Conservation (phyloP, 2,888 invertebrate species). For the Biston stratarius region DNA sequence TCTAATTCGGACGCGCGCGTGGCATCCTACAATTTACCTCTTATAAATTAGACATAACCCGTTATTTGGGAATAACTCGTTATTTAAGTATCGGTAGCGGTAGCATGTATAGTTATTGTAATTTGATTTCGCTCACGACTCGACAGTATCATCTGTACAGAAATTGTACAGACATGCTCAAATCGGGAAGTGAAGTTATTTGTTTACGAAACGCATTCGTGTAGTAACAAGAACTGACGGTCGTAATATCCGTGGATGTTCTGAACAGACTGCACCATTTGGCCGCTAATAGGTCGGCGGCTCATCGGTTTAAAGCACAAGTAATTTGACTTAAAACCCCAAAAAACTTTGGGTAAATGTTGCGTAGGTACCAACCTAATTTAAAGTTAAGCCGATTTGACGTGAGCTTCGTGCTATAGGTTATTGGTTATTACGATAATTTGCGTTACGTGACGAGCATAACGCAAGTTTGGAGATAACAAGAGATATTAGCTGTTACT, state of each 20-base stretch:
- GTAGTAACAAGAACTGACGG: constrained; percentile 2
- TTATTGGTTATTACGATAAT: constrained; percentile 82
- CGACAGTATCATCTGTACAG: constrained; percentile 54
- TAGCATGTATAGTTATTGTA: constrained; percentile 82
- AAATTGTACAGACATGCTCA: constrained; percentile 22
- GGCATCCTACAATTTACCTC: constrained; percentile 80
- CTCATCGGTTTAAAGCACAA: constrained; percentile 70
- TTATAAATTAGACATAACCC: constrained; percentile 82
- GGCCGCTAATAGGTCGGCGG: constrained; percentile 73
- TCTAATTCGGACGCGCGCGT: constrained; percentile 69
- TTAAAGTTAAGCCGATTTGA: constrained; percentile 73
- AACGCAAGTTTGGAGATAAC: constrained; percentile 62
- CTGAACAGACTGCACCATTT: constrained; percentile 62
- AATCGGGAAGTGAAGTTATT: constrained; percentile 18
- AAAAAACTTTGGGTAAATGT: constrained; percentile 59
- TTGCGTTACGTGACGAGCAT: constrained; percentile 63
- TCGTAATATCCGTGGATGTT: constrained; percentile 11
- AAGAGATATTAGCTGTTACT: constrained; percentile 60
- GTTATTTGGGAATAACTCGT: constrained; percentile 71
- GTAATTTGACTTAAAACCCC: constrained; percentile 70
- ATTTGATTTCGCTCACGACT: constrained; percentile 82
- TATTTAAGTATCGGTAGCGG: constrained; percentile 78
- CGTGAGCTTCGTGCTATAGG: constrained; percentile 81
- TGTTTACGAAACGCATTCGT: constrained; percentile 22
- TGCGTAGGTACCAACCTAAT: constrained; percentile 52